phyloP scores from a whole-genome alignment of 92 coral and sea anemone genomes.

The Heteractis magnifica region DNA sequence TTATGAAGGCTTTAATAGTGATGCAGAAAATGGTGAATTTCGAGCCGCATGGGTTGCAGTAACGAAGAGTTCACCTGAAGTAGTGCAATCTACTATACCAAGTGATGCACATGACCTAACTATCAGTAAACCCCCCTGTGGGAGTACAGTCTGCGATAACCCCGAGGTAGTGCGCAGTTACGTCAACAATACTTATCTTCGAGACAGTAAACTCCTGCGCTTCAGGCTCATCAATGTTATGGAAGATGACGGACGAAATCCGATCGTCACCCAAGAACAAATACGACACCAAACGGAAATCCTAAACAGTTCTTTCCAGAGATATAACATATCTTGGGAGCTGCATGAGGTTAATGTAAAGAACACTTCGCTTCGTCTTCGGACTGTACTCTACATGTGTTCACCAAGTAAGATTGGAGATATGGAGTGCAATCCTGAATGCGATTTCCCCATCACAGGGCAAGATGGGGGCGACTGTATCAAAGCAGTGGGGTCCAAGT shows the following conservation, averaged over 20 bases:
- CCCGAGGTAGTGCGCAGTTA: constrained; percentile 92
- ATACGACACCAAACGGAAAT: constrained; percentile 58
- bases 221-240: constrained; percentile 80
- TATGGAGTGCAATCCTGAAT: constrained; percentile 56
- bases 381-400: constrained; percentile 70
- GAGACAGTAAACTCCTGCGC: constrained; percentile 61
- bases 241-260: constrained; percentile 82
- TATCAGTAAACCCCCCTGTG: constrained; percentile 90
- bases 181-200: constrained; percentile 63
- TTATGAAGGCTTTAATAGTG: constrained; percentile 66
- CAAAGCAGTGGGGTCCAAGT: constrained; percentile 19
- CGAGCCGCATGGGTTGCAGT: constrained; percentile 64
- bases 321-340: constrained; percentile 77
- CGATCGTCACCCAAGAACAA: constrained; percentile 68
- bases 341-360: constrained; percentile 48
- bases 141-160: constrained; percentile 91
- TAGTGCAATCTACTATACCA: constrained; percentile 78
- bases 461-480: constrained; percentile 91
- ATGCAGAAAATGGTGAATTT: constrained; percentile 24
- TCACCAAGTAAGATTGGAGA: constrained; percentile 76
- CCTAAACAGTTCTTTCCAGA: constrained; percentile 58
- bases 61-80: constrained; percentile 61
- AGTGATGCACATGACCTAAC: constrained; percentile 88
- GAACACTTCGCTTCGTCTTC: constrained; percentile 75
- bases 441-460: constrained; percentile 71